These are phyloP conservation scores for Piscicola geometra DNA, from an alignment of 2,888 invertebrate genomes.

Conservation along the genomic window DNA sequence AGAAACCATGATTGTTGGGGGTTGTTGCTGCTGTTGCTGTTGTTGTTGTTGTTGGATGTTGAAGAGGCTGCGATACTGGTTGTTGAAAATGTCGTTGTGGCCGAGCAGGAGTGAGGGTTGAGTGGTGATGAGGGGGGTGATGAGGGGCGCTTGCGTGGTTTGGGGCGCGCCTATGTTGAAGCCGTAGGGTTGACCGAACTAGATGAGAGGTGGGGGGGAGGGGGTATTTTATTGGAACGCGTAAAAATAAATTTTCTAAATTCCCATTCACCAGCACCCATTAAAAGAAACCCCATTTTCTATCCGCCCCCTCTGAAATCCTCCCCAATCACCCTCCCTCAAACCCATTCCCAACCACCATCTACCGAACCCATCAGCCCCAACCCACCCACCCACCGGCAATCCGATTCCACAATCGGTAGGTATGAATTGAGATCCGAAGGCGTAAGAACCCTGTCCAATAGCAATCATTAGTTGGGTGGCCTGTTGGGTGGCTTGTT, in stretches of 20 bases:
- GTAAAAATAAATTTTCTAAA: background rate
- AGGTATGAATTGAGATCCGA: constrained; percentile 26
- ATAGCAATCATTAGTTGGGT: constrained; percentile 37
- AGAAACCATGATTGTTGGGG: constrained; percentile 73
- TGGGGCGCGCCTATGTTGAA: constrained; percentile 40
- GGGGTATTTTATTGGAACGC: background rate
- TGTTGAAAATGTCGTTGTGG: constrained; percentile 29
- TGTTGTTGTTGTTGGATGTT: constrained; percentile 27
- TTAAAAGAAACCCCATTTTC: background rate
- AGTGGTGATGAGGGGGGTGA: constrained; percentile 47
- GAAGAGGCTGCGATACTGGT: constrained; percentile 40
- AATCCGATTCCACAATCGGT: constrained; percentile 47
- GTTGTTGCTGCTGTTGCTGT: constrained; percentile 36
- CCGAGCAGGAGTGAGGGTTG: constrained; percentile 45
- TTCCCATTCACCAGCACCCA: background rate
- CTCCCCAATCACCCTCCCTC: background rate
- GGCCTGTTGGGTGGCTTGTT: constrained; percentile 29
- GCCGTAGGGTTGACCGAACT: constrained; percentile 40
- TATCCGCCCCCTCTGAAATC: background rate
- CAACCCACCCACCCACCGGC: constrained; percentile 22
- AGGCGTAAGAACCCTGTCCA: constrained; percentile 38
- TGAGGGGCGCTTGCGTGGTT: constrained; percentile 41
- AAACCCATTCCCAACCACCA: background rate
- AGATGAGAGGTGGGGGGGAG: constrained; percentile 13
- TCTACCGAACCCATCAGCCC: background rate